Percentiles rank a stretch among this genome's conserved stretches.
Evolutionary conservation across 1,140 invertebrate species (phyloP).

Genomic region (Archivesica marissinica): DNA sequence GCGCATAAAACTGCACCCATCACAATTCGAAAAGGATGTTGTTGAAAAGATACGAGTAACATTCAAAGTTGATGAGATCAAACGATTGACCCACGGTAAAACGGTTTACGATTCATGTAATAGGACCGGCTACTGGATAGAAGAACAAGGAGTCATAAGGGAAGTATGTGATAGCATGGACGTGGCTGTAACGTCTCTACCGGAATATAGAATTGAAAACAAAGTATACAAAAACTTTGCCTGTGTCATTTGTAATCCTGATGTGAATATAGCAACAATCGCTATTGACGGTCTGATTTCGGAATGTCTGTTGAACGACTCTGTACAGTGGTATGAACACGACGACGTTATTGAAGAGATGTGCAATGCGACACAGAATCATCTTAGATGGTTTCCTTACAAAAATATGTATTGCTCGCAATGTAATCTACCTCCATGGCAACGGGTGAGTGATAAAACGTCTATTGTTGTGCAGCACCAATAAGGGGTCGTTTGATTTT

Average conservation of each 20-base stretch:
- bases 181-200: not conserved
- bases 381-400: not conserved
- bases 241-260: not conserved
- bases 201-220: not conserved
- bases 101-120: not conserved
- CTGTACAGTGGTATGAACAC: not conserved
- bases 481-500: not conserved
- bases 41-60: not conserved
- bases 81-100: not conserved
- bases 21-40: not conserved
- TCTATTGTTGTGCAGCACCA: not conserved
- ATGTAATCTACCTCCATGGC: not conserved
- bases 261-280: not conserved
- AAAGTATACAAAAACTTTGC: conserved; percentile 11
- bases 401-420: conserved; percentile 8
- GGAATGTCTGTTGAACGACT: not conserved
- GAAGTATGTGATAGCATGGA: not conserved
- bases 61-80: not conserved
- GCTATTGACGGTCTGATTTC: not conserved
- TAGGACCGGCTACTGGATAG: not conserved
- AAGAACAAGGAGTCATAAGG: not conserved
- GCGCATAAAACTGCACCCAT: not conserved
- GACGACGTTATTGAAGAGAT: not conserved
- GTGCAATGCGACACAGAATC: not conserved
- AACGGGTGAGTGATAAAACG: not conserved